phyloP scores from a whole-genome alignment of 2,113 vertebrate species.

The Ammodytes dubius region DNA sequence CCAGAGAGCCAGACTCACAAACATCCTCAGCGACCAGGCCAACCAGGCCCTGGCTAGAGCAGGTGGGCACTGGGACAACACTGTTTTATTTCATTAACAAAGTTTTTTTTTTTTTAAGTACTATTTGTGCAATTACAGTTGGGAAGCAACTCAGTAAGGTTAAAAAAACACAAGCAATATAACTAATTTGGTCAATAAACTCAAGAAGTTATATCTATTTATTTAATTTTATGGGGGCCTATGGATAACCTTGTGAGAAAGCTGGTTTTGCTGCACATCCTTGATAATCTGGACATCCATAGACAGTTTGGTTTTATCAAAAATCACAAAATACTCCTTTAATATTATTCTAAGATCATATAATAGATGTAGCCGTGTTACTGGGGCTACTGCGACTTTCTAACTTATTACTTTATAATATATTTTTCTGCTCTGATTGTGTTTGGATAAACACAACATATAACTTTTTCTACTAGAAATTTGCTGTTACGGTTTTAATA shows the following conservation, averaged over 20 bases:
- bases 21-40: constrained; percentile 93
- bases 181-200: too few relatives aligned
- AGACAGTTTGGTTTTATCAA: not conserved
- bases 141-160: too few relatives aligned
- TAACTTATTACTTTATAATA: not conserved
- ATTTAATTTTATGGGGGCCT: not conserved
- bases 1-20: constrained; percentile 90
- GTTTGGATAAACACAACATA: not conserved
- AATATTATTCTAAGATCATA: not conserved
- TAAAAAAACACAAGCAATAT: not conserved
- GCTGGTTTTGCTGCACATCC: not conserved
- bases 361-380: not conserved
- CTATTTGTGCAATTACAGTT: not conserved
- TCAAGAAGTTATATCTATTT: not conserved
- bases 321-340: not conserved
- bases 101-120: not conserved
- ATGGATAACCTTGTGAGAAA: not conserved
- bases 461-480: not conserved
- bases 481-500: not conserved
- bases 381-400: not conserved
- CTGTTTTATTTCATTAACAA: not conserved
- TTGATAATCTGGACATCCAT: not conserved
- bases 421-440: not conserved
- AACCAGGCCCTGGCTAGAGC: constrained; percentile 90
- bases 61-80: constrained; percentile 80